Base-by-base conservation (phyloP, 2,888 invertebrate genomes). In the Cosmia trapezina region DNA sequence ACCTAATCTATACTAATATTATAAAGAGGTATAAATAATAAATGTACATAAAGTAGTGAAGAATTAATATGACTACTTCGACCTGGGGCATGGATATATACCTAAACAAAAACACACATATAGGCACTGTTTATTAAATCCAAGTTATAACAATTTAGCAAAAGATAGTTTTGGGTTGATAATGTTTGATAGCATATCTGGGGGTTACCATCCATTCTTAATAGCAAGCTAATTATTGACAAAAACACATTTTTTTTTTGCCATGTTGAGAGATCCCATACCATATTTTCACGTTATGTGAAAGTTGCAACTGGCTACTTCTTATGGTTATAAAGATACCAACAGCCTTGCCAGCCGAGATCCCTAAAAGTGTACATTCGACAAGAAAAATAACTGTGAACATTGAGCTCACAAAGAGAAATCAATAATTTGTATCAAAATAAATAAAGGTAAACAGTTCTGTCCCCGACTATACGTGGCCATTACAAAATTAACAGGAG, bases 401-500 rank as follows among this genome's bases (percentile, higher is more conserved):
- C 14, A 41, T 41, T 41, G 5, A 41, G 0, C 5, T 22, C 5
- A 60, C 60, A 60, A 59, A n/a, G n/a, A 17, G 1, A 17, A 14
- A 54, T 14, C 53, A 14, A 62, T 12, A 12, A 28, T 45, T 62
- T 28, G 4, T 47, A n/a, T 19, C 11, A 51, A 54, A 61, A 17
- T 45, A 54, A 54, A 63, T 54, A 3, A 49, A 11, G 1, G 51
- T 54, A 57, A 61, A 61, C 56, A 71, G 28, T 73, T 80, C 17
- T 77, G 72, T 71, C 0, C 11, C 1, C 65, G 64, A 84, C 8
- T 63, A 62, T 80, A 84, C 86, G 14, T 19, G n/a, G 43, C 84
- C 80, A 87, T 87, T 87, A 87, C 87, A 73, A 84, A 87, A 87
- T 87, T 83, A 86, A 82, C 80, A 66, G 69, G 71, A 73, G 76